These are phyloP conservation scores for Pseudomyrmex concolor DNA, from an alignment of 1,140 invertebrate species.

Conservation along the genomic window DNA sequence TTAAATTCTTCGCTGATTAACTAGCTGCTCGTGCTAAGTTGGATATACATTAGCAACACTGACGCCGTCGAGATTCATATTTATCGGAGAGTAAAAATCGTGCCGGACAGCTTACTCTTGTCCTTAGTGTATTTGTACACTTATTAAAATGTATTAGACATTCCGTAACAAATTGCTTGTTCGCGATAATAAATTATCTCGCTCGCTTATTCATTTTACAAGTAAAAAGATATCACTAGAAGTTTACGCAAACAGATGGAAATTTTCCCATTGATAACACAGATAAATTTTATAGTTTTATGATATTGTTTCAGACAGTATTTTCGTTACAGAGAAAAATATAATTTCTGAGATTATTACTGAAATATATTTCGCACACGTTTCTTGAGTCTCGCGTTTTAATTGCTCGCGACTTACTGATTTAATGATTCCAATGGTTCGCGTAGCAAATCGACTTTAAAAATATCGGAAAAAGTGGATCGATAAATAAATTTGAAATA, in stretches of 20 bases:
- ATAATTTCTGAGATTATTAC: background rate
- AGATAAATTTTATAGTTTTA: too few relatives aligned
- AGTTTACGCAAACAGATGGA: background rate
- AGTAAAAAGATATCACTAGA: background rate
- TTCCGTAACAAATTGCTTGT: conserved; percentile 10
- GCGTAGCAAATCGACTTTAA: background rate
- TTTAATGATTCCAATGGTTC: background rate
- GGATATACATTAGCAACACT: conserved; percentile 30
- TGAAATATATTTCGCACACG: background rate
- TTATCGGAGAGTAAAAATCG: conserved; percentile 29
- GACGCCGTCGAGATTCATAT: conserved; percentile 22
- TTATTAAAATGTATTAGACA: background rate
- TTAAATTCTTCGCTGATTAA: conserved; percentile 69
- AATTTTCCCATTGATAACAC: too few relatives aligned
- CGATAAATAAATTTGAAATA: too few relatives aligned
- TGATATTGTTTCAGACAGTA: background rate
- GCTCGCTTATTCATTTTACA: background rate
- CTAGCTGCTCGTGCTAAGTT: conserved; percentile 20
- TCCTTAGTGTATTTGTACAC: conserved; percentile 39
- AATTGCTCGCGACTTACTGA: background rate
- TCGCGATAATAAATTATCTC: conserved; percentile 4
- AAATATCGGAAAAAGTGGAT: background rate
- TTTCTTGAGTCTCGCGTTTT: too few relatives aligned
- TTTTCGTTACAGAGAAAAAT: background rate
- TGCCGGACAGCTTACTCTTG: background rate